Conservation (phyloP, 2,797 vertebrate species). For the Megaceryle alcyon region DNA sequence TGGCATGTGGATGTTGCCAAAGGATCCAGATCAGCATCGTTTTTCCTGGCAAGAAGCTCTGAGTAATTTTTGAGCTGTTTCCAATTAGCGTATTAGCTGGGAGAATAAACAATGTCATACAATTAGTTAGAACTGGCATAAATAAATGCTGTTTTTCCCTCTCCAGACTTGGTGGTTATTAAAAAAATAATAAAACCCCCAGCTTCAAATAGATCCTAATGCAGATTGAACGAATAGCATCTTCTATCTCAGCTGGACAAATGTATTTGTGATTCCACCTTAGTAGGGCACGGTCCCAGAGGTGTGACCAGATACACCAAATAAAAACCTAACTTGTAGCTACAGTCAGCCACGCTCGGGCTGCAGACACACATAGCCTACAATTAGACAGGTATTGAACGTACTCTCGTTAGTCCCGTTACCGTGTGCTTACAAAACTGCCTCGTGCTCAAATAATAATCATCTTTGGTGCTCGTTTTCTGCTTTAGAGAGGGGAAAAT, state of each 20-base stretch:
- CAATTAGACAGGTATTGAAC: not conserved
- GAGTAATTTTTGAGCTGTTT: constrained; percentile 63
- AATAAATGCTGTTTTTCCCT: not conserved
- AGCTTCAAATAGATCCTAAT: not conserved
- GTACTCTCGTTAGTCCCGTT: not conserved
- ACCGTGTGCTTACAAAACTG: not conserved
- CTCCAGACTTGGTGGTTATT: not conserved
- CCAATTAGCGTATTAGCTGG: constrained; percentile 61
- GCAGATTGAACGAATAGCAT: not conserved
- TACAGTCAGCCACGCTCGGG: too few species aligned
- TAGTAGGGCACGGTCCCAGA: not conserved
- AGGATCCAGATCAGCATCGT: constrained; percentile 5
- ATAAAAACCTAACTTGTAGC: not conserved
- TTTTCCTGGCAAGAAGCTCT: constrained; percentile 37
- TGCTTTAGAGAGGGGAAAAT: not conserved
- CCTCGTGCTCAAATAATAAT: not conserved
- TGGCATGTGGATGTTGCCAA: constrained; percentile 9
- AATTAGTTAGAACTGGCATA: not conserved
- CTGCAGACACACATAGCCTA: not conserved
- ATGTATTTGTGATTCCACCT: not conserved
- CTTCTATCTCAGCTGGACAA: not conserved
- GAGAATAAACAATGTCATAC: constrained; percentile 50
- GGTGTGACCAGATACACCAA: not conserved
- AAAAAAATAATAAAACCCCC: not conserved
- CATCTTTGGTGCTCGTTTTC: not conserved